Percentiles rank a stretch among this genome's conserved stretches.
phyloP scores from a whole-genome alignment of 2,888 invertebrate species.

The Latrodectus elegans region DNA sequence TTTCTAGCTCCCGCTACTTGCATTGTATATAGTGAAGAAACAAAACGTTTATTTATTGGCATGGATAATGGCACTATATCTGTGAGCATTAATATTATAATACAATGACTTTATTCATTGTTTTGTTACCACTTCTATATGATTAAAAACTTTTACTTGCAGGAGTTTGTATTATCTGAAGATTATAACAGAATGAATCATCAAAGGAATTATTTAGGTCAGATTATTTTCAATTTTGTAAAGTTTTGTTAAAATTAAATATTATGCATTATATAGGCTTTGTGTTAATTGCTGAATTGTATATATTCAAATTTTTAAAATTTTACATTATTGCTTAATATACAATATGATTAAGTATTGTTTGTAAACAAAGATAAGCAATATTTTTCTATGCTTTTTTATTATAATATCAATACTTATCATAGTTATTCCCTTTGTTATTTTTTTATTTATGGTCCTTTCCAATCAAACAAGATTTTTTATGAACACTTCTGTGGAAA shows the following conservation, averaged over 20 bases:
- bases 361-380: no score
- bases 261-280: not conserved
- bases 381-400: no score
- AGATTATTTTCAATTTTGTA: conserved; percentile 34
- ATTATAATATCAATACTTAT: no score
- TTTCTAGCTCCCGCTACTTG: conserved; percentile 87
- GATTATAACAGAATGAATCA: conserved; percentile 96
- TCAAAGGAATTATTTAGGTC: conserved; percentile 85
- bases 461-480: no score
- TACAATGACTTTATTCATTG: no score
- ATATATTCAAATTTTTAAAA: no score
- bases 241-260: not conserved
- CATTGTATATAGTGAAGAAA: conserved; percentile 89
- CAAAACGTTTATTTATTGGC: conserved; percentile 92
- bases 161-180: conserved; percentile 91
- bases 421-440: no score
- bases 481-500: no score
- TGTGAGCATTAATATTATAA: conserved; percentile 74
- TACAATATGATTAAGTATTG: no score
- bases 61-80: conserved; percentile 93
- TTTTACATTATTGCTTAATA: no score
- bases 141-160: not conserved
- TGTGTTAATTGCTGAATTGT: not conserved
- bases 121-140: not conserved
- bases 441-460: no score